Evolutionary conservation across 2,113 vertebrate species (phyloP).

Genomic region (Percopsis transmontana): DNA sequence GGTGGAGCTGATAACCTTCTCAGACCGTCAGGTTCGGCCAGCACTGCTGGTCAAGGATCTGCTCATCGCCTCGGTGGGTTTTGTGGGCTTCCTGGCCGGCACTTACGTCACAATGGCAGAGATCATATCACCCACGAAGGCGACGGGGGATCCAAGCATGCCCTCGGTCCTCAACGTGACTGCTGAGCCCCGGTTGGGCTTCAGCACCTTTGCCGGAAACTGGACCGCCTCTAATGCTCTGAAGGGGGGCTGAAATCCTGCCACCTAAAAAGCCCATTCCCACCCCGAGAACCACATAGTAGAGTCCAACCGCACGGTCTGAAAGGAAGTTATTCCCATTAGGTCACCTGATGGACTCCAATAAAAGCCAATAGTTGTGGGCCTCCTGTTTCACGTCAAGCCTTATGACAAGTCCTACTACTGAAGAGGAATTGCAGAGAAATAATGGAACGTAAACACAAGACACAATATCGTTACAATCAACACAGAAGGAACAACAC

Average conservation of each 20-base stretch:
- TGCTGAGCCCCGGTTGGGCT: constrained; percentile 19
- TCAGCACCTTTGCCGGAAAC: constrained; percentile 8
- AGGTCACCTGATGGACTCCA: not conserved
- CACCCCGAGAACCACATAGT: not conserved
- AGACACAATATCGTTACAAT: not conserved
- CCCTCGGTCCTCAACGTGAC: constrained; percentile 29
- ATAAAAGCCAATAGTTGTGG: too few species aligned
- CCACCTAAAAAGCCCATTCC: too few species aligned
- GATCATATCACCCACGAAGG: constrained; percentile 77
- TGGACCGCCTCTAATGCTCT: constrained; percentile 21
- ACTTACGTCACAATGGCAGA: constrained; percentile 86
- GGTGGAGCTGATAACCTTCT: constrained; percentile 85
- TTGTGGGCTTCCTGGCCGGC: constrained; percentile 85
- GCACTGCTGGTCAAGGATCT: constrained; percentile 83
- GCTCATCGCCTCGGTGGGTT: constrained; percentile 80
- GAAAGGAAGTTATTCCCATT: not conserved
- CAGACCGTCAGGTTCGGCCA: constrained; percentile 72
- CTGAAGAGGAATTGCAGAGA: not conserved
- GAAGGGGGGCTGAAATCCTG: constrained; percentile 5
- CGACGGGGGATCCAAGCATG: not conserved
- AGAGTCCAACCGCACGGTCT: not conserved
- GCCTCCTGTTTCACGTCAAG: not conserved
- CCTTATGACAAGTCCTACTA: not conserved
- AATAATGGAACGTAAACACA: not conserved
- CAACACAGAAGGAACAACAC: not conserved